Base-by-base conservation (phyloP, 2,797 vertebrate genomes). In the Sebastiscus tertius region DNA sequence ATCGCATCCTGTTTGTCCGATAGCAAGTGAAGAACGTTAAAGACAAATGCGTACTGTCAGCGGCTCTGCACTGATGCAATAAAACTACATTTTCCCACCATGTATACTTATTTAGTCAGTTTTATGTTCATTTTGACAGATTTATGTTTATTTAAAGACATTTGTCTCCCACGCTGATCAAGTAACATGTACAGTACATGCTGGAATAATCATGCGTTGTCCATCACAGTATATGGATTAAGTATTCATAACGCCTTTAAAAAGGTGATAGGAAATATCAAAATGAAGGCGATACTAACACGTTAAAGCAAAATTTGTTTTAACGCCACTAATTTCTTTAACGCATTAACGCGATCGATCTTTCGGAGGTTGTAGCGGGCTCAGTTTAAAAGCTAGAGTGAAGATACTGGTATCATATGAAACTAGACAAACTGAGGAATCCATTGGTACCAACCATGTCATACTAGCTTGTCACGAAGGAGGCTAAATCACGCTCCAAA, bases 1-100 rank as follows among this genome's bases (percentile, higher is more conserved):
- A 73, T 83, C 75, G 69, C 86, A 87, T 89, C 80, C 76, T 26
- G 85, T 81, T 82, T 79, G 82, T 86, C 79, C 76, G 75, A 84
- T 20, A 36, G 74, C 76, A 69, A 76, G 69, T 12, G 62, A 82
- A 55, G 67, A 75, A 80, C 34, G 46, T 27, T 71, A 75, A 27
- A 79, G 82, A 82, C 59, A 79, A 82, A 80, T 78, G 55, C 65
- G 59, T 63, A 52, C 63, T 42, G 59, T 83, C 65, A 72, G 58
- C 80, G 59, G 70, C 54, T 33, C 62, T 12, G 69, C 70, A 66
- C 5, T 67, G 49, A 84, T 69, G 31, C 27, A 77, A 79, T 39
- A 65, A 61, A 75, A 78, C 16, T 13, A 63, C 1, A 77, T 24
- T 64, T 76, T 80, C 26, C 33, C 13, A 58, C 2, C 10, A 42